Percentiles rank a stretch among this genome's conserved stretches.
Evolutionary conservation across 2,888 invertebrate genomes (phyloP).

Genomic region (Melanargia galathea): DNA sequence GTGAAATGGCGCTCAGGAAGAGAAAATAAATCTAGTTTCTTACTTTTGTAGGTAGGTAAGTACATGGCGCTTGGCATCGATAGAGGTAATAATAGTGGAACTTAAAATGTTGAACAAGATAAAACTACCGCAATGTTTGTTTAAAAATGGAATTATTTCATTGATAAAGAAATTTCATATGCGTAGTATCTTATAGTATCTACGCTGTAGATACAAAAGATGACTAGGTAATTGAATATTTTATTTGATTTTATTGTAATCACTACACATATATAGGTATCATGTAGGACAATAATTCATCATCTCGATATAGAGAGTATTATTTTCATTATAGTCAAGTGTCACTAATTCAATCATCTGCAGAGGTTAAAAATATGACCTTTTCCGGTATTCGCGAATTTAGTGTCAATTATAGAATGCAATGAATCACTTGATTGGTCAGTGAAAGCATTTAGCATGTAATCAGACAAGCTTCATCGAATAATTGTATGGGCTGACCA

Average conservation of each 20-base stretch:
- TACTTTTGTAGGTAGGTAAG: slow-evolving; percentile 39
- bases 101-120: slow-evolving; percentile 1
- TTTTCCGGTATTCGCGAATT: slow-evolving; percentile 58
- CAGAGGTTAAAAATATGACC: slow-evolving; percentile 67
- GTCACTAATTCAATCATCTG: slow-evolving; percentile 58
- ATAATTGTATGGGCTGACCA: slow-evolving; percentile 47
- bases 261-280: too few species aligned
- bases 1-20: slow-evolving; percentile 40
- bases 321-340: slow-evolving; percentile 15
- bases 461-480: slow-evolving; percentile 60
- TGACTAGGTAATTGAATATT: background rate
- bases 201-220: background rate
- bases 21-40: slow-evolving; percentile 39
- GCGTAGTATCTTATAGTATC: too few species aligned
- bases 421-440: slow-evolving; percentile 65
- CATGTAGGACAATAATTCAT: slow-evolving; percentile 7
- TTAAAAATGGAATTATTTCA: too few species aligned
- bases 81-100: slow-evolving; percentile 29
- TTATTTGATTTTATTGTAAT: too few species aligned
- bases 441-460: slow-evolving; percentile 70
- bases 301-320: slow-evolving; percentile 1
- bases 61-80: slow-evolving; percentile 31
- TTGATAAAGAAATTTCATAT: too few species aligned
- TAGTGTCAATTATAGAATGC: slow-evolving; percentile 72
- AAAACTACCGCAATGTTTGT: background rate